Conservation (phyloP, 2,888 invertebrate genomes). For the Lysandra bellargus region DNA sequence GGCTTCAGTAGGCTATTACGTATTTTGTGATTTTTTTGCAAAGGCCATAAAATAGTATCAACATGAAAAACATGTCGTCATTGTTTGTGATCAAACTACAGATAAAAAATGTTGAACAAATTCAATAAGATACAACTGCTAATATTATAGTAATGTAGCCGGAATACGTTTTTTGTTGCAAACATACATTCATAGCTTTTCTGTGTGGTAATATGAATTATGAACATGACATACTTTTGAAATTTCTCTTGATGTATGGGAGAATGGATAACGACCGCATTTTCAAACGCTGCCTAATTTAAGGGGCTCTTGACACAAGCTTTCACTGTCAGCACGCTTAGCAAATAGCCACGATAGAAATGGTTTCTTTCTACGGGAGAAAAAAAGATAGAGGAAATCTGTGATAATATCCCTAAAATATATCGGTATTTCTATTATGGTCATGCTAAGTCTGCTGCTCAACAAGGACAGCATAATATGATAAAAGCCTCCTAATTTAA, state of each 20-base stretch:
- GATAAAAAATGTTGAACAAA: constrained; percentile 3
- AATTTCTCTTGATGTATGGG: neutral
- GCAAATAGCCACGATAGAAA: neutral
- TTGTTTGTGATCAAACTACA: neutral
- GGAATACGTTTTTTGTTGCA: neutral
- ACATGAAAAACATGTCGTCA: neutral
- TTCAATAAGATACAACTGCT: neutral
- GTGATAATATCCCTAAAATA: neutral
- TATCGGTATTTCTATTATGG: neutral
- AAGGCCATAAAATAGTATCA: neutral
- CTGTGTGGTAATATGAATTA: neutral
- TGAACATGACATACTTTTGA: constrained; percentile 22
- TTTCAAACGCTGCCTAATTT: neutral
- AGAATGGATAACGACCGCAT: neutral
- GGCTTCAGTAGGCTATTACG: neutral
- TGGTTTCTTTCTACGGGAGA: neutral
- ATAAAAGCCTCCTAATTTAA: neutral
- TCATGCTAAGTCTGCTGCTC: neutral
- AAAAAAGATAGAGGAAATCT: too few species aligned
- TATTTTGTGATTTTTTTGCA: neutral
- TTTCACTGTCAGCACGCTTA: neutral
- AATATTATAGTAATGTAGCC: neutral
- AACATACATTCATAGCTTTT: constrained; percentile 17
- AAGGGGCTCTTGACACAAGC: neutral
- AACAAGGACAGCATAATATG: neutral